A percentile compares a stretch with the other conserved stretches of the same genome.
Conservation (phyloP, 2,888 invertebrate species). For the Lycia hirtaria region DNA sequence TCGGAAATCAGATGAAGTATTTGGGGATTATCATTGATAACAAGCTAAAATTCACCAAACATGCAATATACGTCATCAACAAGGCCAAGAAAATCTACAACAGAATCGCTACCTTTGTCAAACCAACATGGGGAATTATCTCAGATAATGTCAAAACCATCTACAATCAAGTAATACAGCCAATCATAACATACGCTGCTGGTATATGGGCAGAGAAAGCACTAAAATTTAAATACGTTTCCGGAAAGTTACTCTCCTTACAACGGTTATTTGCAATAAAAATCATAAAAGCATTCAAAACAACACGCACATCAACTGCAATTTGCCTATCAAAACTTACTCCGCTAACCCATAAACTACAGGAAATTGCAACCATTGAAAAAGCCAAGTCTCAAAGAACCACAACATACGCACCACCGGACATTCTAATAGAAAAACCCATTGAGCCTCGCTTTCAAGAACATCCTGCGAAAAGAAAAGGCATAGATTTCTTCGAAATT, state of each 20-base stretch:
- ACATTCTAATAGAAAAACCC: not conserved
- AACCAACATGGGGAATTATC: no score
- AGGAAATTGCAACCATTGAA: not conserved
- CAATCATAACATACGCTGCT: no score
- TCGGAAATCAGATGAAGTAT: no score
- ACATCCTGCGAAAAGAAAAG: not conserved
- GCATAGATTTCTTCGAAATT: not conserved
- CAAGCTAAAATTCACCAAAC: no score
- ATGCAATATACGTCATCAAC: no score
- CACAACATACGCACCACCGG: not conserved
- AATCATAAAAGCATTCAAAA: not conserved
- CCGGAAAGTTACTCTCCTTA: not conserved
- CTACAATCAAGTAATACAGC: no score
- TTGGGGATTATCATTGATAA: no score
- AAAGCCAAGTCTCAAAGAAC: not conserved
- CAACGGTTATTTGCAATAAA: not conserved
- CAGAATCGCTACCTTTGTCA: no score
- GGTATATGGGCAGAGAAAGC: not conserved
- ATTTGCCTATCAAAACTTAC: not conserved
- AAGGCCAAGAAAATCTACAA: no score
- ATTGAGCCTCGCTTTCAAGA: not conserved
- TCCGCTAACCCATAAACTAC: not conserved
- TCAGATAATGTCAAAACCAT: no score
- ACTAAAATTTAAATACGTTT: not conserved
- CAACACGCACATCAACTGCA: not conserved